These are phyloP conservation scores for Halcyon smyrnensis DNA, from an alignment of 2,797 vertebrate species.

Conservation along the genomic window DNA sequence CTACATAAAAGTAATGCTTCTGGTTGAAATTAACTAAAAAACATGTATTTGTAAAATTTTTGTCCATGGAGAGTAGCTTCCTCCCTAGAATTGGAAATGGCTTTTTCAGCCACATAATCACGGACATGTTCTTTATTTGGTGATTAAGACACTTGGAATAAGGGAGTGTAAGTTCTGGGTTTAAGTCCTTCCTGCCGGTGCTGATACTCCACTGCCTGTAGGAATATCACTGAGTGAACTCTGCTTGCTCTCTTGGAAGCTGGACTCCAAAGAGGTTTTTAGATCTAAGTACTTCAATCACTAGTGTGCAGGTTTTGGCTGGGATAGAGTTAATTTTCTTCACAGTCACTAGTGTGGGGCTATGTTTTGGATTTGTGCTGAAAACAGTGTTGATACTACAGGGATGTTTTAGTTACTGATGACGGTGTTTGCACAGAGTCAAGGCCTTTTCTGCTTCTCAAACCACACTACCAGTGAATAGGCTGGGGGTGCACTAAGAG, in stretches of 20 bases:
- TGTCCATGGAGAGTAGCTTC: not conserved
- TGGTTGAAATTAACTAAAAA: not conserved
- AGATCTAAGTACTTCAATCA: not conserved
- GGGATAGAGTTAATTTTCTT: not conserved
- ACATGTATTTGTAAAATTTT: fast-evolving
- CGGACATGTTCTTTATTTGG: not conserved
- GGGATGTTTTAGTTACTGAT: not conserved
- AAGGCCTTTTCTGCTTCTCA: too few species aligned
- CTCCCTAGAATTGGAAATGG: not conserved
- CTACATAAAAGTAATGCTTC: not conserved
- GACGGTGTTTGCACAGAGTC: not conserved
- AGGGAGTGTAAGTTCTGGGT: not conserved
- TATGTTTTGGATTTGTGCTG: not conserved
- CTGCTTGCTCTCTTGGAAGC: not conserved
- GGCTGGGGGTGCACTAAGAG: not conserved
- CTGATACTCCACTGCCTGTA: not conserved
- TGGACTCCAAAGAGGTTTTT: not conserved
- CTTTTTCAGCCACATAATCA: not conserved
- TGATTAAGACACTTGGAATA: not conserved
- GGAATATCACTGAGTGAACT: not conserved
- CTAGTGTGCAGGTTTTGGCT: not conserved
- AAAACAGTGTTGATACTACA: not conserved
- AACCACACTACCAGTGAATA: not conserved
- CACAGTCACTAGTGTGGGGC: not conserved
- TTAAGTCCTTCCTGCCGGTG: not conserved